Evolutionary conservation across 2,888 invertebrate genomes (phyloP).

Genomic region (Ariolimax columbianus): DNA sequence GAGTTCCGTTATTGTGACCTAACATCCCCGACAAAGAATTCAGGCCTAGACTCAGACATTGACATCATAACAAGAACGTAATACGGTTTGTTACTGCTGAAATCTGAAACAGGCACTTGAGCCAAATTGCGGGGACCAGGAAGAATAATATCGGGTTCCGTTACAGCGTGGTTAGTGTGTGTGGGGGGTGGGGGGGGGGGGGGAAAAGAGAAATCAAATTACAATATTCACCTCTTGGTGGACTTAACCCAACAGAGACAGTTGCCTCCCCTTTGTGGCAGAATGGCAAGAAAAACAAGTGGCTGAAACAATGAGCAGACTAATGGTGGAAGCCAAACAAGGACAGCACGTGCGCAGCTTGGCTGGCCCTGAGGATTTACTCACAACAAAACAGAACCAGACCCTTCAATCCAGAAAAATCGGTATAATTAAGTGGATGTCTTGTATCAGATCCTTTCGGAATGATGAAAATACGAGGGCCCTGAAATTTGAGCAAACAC

Average conservation of each 20-base stretch:
- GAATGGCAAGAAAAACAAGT: constrained; percentile 14
- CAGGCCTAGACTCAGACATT: background rate
- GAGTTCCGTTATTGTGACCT: too few species aligned
- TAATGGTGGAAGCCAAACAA: background rate
- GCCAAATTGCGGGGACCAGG: constrained; percentile 1
- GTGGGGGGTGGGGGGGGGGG: too few species aligned
- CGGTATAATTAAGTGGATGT: constrained; percentile 33
- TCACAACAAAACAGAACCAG: background rate
- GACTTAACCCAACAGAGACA: background rate
- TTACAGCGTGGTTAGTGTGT: background rate
- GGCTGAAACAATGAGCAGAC: constrained; percentile 9
- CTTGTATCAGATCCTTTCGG: background rate
- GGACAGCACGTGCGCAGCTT: constrained; percentile 12
- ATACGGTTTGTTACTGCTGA: background rate
- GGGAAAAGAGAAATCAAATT: constrained; percentile 32
- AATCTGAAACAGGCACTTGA: constrained; percentile 31
- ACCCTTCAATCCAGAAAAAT: constrained; percentile 2
- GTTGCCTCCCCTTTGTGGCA: background rate
- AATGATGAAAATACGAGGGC: background rate
- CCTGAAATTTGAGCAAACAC: constrained; percentile 39
- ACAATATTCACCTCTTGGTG: constrained; percentile 9
- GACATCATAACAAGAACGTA: background rate
- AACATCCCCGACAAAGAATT: background rate
- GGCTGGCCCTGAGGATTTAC: background rate
- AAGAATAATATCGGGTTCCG: constrained; percentile 27